These are phyloP conservation scores for Tachina grossa DNA, from an alignment of 2,888 invertebrate genomes.

Conservation along the genomic window DNA sequence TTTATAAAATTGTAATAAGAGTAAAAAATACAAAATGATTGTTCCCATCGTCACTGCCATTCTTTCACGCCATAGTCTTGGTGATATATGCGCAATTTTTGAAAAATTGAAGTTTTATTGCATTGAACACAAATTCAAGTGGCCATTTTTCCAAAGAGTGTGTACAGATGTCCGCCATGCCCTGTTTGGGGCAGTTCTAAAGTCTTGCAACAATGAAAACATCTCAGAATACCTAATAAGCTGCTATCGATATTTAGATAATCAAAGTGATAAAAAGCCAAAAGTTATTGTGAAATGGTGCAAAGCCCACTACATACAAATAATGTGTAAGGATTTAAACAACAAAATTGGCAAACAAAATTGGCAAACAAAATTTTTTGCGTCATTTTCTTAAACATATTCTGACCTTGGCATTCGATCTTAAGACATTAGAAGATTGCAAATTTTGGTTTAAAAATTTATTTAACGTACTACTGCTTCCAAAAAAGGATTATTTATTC, in stretches of 20 bases:
- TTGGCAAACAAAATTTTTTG: no score
- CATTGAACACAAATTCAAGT: background rate
- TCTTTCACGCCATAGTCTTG: background rate
- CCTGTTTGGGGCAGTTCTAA: background rate
- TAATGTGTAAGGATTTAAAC: no score
- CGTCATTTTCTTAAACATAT: no score
- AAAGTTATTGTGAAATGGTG: background rate
- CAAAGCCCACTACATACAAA: no score
- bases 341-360: no score
- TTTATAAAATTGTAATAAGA: background rate
- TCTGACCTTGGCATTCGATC: no score
- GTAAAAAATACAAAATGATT: background rate
- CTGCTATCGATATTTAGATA: constrained; percentile 6
- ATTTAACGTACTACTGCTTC: no score
- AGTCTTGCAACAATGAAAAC: background rate
- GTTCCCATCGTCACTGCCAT: background rate
- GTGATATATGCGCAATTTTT: background rate
- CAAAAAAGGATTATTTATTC: no score
- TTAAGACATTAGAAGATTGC: background rate
- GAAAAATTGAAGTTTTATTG: background rate
- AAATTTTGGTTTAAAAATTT: no score
- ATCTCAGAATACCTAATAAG: background rate
- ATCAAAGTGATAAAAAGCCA: background rate
- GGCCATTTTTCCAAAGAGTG: background rate
- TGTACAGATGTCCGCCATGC: constrained; percentile 6